A percentile compares a stretch with the other conserved stretches of the same genome.
Evolutionary conservation across 2,888 invertebrate genomes (phyloP).

Genomic region (Suillia variegata): DNA sequence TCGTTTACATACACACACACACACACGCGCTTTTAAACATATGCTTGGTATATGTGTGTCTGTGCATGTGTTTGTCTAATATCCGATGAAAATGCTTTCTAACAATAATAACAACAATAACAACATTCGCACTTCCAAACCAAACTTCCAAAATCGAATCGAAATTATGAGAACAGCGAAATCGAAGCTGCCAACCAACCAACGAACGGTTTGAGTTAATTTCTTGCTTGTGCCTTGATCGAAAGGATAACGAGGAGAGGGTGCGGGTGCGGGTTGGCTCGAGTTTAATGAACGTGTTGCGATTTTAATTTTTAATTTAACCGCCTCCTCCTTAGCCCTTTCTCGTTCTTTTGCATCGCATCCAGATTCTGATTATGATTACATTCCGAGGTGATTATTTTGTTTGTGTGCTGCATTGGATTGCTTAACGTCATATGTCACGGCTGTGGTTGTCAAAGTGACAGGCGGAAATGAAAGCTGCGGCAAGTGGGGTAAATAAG

Average conservation of each 20-base stretch:
- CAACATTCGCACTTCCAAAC: neutral
- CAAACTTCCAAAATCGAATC: no score
- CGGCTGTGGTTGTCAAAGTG: slow-evolving; percentile 34
- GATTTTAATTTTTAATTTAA: slow-evolving; percentile 1
- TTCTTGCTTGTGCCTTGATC: neutral
- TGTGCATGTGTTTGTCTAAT: slow-evolving; percentile 9
- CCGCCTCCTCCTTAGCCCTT: no score
- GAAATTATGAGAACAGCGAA: no score
- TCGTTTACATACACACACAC: no score
- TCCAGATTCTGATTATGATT: slow-evolving; percentile 9
- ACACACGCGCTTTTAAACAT: no score
- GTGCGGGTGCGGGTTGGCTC: neutral
- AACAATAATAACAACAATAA: slow-evolving; percentile 15
- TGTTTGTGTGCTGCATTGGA: slow-evolving; percentile 48
- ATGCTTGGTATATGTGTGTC: neutral
- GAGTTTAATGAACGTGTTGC: neutral
- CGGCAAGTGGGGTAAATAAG: neutral
- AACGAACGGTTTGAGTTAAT: neutral
- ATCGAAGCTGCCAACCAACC: no score
- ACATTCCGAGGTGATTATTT: slow-evolving; percentile 38
- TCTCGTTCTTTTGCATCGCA: no score
- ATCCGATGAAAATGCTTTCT: slow-evolving; percentile 24
- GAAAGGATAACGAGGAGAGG: no score
- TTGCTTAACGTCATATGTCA: slow-evolving; percentile 32
- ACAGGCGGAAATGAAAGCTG: slow-evolving; percentile 49